Evolutionary conservation across 2,888 invertebrate genomes (phyloP).

Genomic region (Anoncus sp.): DNA sequence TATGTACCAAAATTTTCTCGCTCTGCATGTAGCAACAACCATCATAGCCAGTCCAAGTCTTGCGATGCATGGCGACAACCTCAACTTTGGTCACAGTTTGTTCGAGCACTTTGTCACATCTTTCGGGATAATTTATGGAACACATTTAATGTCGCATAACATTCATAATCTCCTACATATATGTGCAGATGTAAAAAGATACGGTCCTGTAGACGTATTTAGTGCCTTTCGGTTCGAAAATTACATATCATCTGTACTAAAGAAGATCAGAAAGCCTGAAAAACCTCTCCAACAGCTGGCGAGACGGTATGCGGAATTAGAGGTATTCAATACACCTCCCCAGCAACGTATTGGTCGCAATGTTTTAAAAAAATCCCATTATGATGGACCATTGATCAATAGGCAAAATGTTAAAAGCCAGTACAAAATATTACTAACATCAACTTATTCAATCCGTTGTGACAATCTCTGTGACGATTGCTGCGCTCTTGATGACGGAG

Average conservation of each 20-base stretch:
- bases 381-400: no score
- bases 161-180: constrained; percentile 74
- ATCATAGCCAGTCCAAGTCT: constrained; percentile 23
- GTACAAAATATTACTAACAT: no score
- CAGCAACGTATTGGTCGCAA: no score
- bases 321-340: no score
- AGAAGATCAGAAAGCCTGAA: constrained; percentile 47
- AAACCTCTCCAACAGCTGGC: constrained; percentile 62
- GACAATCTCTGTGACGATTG: no score
- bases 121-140: constrained; percentile 17
- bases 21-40: constrained; percentile 27
- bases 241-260: constrained; percentile 65
- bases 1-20: constrained; percentile 28
- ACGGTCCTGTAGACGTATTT: constrained; percentile 71
- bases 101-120: constrained; percentile 6
- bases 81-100: constrained; percentile 23
- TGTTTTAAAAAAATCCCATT: no score
- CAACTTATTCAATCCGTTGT: no score
- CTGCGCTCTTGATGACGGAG: no score
- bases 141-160: constrained; percentile 70
- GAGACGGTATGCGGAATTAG: background rate
- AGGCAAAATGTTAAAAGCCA: no score
- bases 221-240: constrained; percentile 76
- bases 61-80: constrained; percentile 46
- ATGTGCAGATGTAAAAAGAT: constrained; percentile 68